These are phyloP conservation scores for Grammatotria lemairii DNA, from an alignment of 2,113 vertebrate species.

Conservation along the genomic window DNA sequence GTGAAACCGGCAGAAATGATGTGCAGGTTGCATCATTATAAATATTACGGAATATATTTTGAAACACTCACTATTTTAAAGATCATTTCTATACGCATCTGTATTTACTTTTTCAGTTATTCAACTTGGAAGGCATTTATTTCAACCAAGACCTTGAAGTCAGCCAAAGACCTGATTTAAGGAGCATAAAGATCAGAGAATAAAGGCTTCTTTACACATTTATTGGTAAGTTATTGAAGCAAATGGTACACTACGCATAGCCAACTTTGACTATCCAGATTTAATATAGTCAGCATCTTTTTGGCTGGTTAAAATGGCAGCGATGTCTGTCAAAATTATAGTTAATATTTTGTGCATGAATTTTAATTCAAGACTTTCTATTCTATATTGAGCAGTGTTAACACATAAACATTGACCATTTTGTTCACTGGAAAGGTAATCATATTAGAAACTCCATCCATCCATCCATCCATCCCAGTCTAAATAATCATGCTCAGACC, in stretches of 20 bases:
- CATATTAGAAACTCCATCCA: background rate
- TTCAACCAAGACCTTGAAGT: background rate
- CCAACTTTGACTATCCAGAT: background rate
- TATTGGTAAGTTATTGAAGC: background rate
- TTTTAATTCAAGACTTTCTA: background rate
- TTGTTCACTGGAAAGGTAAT: background rate
- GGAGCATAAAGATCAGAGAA: background rate
- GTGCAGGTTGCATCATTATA: background rate
- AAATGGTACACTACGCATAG: background rate
- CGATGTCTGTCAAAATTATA: background rate
- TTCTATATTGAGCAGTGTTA: background rate
- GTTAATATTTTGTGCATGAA: background rate
- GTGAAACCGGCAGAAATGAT: background rate
- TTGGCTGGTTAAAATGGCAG: background rate
- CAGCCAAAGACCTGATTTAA: background rate
- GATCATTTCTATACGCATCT: background rate
- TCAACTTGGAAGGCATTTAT: background rate
- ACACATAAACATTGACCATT: background rate
- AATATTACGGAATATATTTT: background rate
- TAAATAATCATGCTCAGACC: background rate
- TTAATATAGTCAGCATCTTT: background rate
- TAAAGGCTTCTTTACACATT: background rate
- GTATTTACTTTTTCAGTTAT: background rate
- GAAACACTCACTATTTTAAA: background rate
- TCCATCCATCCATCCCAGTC: background rate